Conservation (phyloP, 2,113 vertebrate genomes). For the Bujurquina vittata region DNA sequence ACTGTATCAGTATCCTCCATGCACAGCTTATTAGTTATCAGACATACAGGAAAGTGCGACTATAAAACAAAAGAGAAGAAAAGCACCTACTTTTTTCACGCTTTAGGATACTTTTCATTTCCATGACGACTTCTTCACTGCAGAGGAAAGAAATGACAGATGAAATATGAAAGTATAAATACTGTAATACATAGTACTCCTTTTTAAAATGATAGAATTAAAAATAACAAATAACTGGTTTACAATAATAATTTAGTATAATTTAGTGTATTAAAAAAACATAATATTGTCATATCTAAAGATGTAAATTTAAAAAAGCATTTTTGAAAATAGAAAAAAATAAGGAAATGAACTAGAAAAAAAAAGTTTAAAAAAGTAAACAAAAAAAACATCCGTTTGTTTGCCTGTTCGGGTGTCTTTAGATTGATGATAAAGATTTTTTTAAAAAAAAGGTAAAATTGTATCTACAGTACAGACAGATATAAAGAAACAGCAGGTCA, state of each 20-base stretch:
- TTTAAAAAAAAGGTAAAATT: too few relatives aligned
- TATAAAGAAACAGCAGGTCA: too few relatives aligned
- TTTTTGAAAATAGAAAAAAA: too few relatives aligned
- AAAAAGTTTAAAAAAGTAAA: not conserved
- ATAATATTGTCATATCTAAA: too few relatives aligned
- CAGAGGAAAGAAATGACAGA: not conserved
- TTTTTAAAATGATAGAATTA: too few relatives aligned
- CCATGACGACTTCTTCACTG: slow-evolving; percentile 19
- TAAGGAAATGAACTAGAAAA: not conserved
- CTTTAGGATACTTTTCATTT: slow-evolving; percentile 77
- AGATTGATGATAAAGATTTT: too few relatives aligned
- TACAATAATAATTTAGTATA: too few relatives aligned
- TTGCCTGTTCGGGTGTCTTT: not conserved
- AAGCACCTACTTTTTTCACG: slow-evolving; percentile 54
- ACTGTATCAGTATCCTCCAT: not conserved
- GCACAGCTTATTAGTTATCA: not conserved
- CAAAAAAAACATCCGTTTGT: not conserved
- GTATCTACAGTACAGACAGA: too few relatives aligned
- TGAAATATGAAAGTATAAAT: not conserved
- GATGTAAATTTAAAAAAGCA: too few relatives aligned
- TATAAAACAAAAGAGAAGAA: not conserved
- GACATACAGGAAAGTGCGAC: not conserved
- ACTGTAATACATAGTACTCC: not conserved
- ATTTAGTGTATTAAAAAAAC: too few relatives aligned
- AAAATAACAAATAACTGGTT: too few relatives aligned